Conservation (phyloP, 2,797 vertebrate species). For the Paratrypauchen microcephalus region DNA sequence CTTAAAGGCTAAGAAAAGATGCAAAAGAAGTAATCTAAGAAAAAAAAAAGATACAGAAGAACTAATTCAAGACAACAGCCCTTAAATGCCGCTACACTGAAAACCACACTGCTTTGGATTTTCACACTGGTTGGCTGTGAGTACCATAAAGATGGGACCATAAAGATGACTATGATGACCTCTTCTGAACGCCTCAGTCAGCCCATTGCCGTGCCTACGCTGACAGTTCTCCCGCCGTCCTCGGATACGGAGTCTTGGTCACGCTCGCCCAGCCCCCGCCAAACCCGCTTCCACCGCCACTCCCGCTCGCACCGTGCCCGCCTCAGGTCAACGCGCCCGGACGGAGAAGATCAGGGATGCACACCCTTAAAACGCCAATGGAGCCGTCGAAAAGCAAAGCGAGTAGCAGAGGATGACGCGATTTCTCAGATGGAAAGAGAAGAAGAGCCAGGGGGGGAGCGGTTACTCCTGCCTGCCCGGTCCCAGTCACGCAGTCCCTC, state of each 20-base stretch:
- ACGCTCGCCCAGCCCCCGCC: conserved; percentile 72
- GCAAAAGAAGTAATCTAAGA: background rate
- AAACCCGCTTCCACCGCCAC: conserved; percentile 36
- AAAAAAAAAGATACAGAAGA: background rate
- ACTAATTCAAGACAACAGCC: background rate
- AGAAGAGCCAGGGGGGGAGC: conserved; percentile 37
- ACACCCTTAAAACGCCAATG: conserved; percentile 16
- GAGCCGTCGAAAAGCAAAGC: conserved; percentile 22
- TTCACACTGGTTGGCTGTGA: conserved; percentile 7
- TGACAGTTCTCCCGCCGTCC: conserved; percentile 75
- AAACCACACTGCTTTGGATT: no score
- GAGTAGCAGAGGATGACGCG: conserved; percentile 28
- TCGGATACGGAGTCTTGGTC: conserved; percentile 81
- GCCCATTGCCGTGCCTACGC: conserved; percentile 65
- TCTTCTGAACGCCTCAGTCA: conserved; percentile 45
- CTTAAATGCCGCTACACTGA: background rate
- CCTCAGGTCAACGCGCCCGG: conserved; percentile 49
- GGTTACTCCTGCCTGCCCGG: conserved; percentile 63
- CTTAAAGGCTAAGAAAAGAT: background rate
- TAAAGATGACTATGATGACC: conserved; percentile 65
- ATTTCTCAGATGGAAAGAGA: conserved; percentile 41
- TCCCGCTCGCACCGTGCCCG: conserved; percentile 46
- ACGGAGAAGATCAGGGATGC: conserved; percentile 28
- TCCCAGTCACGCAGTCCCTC: conserved; percentile 76
- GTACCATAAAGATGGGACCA: background rate